Evolutionary conservation across 2,888 invertebrate genomes (phyloP).

Genomic region (Epirrhoe alternata): DNA sequence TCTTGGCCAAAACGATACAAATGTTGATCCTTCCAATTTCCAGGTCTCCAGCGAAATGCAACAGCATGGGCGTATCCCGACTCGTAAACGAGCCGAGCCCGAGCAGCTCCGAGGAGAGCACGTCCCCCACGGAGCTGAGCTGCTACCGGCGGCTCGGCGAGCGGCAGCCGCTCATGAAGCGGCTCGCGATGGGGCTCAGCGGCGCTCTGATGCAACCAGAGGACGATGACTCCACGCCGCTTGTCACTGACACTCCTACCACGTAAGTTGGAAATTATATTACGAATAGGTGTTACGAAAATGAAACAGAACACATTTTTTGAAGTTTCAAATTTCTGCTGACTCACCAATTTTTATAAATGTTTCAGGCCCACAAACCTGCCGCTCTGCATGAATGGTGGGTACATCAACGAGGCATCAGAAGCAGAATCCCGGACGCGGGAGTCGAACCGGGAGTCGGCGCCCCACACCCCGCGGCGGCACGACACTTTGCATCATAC

Average conservation of each 20-base stretch:
- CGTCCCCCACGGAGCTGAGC: constrained; percentile 94
- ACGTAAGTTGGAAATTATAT: too few species aligned
- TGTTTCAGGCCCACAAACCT: constrained; percentile 87
- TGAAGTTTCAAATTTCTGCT: too few species aligned
- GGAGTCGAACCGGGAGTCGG: constrained; percentile 66
- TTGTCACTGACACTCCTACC: constrained; percentile 88
- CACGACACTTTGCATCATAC: constrained; percentile 51
- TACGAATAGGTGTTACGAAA: too few species aligned
- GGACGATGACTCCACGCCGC: constrained; percentile 90
- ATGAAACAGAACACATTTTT: too few species aligned
- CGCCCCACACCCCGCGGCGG: constrained; percentile 51
- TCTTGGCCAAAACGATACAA: neutral
- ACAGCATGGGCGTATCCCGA: constrained; percentile 68
- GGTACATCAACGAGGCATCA: constrained; percentile 92
- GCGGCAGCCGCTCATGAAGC: constrained; percentile 92
- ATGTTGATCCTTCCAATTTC: constrained; percentile 30
- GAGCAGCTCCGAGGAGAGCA: constrained; percentile 93
- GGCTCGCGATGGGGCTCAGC: constrained; percentile 91
- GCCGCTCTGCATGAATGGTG: constrained; percentile 89
- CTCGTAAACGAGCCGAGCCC: constrained; percentile 78
- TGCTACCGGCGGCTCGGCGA: constrained; percentile 91
- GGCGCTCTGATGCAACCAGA: constrained; percentile 79
- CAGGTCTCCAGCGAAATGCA: constrained; percentile 75
- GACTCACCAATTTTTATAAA: neutral
- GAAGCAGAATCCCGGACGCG: constrained; percentile 82